These are phyloP conservation scores for Lathronympha strigana DNA, from an alignment of 2,888 invertebrate species.

Conservation along the genomic window DNA sequence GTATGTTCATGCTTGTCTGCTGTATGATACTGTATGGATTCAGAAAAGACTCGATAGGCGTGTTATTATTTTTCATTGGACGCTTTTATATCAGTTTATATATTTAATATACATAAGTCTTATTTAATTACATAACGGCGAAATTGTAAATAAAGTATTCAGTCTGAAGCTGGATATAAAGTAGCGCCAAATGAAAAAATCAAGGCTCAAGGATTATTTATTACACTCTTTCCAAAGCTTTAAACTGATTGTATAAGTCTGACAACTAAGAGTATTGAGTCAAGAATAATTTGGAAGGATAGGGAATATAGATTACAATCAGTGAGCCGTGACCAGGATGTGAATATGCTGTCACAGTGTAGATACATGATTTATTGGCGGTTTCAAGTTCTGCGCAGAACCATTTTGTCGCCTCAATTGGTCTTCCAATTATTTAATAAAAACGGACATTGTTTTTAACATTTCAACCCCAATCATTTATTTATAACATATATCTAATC, in stretches of 20 bases:
- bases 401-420: constrained; percentile 3
- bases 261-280: background rate
- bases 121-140: background rate
- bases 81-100: constrained; percentile 3
- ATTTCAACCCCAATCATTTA: constrained; percentile 57
- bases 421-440: background rate
- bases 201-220: constrained; percentile 25
- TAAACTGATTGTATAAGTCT: background rate
- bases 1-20: constrained; percentile 35
- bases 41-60: constrained; percentile 15
- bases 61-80: constrained; percentile 24
- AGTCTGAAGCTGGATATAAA: background rate
- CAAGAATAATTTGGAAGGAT: background rate
- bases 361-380: constrained; percentile 36
- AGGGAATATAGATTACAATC: constrained; percentile 7
- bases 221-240: background rate
- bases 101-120: background rate
- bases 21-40: constrained; percentile 35
- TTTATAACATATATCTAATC: constrained; percentile 33
- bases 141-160: background rate
- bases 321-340: constrained; percentile 15
- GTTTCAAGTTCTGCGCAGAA: constrained; percentile 27
- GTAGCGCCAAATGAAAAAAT: constrained; percentile 11
- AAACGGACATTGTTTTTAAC: constrained; percentile 56
- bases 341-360: constrained; percentile 37